Conservation (phyloP, 1,140 invertebrate species). For the Copidosoma floridanum region DNA sequence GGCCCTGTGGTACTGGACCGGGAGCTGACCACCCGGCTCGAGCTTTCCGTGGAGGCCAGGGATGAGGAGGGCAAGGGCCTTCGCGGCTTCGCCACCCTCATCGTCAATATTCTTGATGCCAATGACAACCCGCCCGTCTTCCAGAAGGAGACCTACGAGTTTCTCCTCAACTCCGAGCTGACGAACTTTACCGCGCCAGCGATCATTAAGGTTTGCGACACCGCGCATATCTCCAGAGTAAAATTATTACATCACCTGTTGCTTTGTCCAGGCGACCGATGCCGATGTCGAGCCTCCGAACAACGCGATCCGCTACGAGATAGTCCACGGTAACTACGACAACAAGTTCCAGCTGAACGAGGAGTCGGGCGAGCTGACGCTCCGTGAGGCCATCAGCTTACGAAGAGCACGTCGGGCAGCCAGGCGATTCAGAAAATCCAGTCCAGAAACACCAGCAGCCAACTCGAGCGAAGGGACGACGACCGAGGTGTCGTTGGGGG, state of each 20-base stretch:
- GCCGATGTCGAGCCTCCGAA: slow-evolving; percentile 82
- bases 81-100: slow-evolving; percentile 68
- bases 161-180: slow-evolving; percentile 72
- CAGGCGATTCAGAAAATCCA: slow-evolving; percentile 16
- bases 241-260: too few species aligned
- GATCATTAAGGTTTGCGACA: slow-evolving; percentile 65
- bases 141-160: slow-evolving; percentile 76
- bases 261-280: slow-evolving; percentile 65
- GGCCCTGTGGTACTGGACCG: slow-evolving; percentile 79
- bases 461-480: neutral
- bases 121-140: slow-evolving; percentile 87
- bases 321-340: slow-evolving; percentile 76
- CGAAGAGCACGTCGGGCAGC: too few species aligned
- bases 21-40: slow-evolving; percentile 73
- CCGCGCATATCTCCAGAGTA: too few species aligned
- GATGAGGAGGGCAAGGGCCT: slow-evolving; percentile 82
- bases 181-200: slow-evolving; percentile 71
- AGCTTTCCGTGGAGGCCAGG: slow-evolving; percentile 78
- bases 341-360: slow-evolving; percentile 78
- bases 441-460: slow-evolving; percentile 16
- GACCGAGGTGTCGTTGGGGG: too few species aligned
- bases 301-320: slow-evolving; percentile 81
- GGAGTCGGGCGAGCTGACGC: slow-evolving; percentile 67
- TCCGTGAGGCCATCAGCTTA: slow-evolving; percentile 39
- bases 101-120: slow-evolving; percentile 76